Percentiles rank a stretch among this genome's conserved stretches.
phyloP scores from a whole-genome alignment of 2,797 vertebrate species.

The Enteromius thamalakanensis region DNA sequence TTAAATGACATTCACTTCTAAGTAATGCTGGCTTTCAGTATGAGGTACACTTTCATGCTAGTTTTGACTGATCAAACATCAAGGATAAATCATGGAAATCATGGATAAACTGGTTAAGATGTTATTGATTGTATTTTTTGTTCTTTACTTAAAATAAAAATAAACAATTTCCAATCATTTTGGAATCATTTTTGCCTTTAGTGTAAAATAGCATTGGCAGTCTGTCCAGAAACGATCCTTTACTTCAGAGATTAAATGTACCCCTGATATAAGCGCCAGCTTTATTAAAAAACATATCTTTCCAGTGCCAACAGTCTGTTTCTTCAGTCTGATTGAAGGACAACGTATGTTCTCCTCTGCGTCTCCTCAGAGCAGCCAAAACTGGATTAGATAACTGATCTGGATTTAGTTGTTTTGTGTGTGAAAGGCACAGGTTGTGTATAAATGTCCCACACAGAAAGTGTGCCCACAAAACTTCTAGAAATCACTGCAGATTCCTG shows the following conservation, averaged over 20 bases:
- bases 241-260: not conserved
- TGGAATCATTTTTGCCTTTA: not conserved
- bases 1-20: not conserved
- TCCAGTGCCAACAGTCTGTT: conserved; percentile 8
- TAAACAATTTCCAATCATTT: not conserved
- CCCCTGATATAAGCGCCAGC: conserved; percentile 1
- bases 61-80: not conserved
- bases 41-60: not conserved
- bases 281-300: conserved; percentile 9
- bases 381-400: not conserved
- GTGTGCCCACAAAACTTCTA: not conserved
- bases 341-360: not conserved
- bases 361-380: not conserved
- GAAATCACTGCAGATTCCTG: not conserved
- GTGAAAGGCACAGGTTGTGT: not conserved
- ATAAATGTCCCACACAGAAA: not conserved
- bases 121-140: not conserved
- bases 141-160: not conserved
- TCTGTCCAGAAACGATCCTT: not conserved
- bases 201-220: not conserved
- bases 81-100: not conserved
- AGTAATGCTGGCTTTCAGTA: not conserved
- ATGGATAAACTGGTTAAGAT: not conserved
- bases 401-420: not conserved
- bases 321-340: not conserved